Conservation (phyloP, 2,113 vertebrate genomes). For the Myodes glareolus region DNA sequence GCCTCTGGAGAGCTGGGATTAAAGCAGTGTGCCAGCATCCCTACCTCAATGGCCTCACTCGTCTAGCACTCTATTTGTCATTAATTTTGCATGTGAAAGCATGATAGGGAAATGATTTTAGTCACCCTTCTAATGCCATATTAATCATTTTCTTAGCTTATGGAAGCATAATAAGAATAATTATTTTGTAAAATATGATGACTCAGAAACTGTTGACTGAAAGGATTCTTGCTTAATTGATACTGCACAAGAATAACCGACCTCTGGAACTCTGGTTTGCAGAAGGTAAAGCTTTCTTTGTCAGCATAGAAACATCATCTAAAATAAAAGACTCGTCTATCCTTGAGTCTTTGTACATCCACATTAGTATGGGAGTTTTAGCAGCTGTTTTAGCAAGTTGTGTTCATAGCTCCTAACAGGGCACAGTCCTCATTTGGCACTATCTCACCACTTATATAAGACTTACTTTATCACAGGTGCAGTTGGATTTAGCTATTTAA, state of each 20-base stretch:
- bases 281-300: neutral
- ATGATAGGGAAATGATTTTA: neutral
- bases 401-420: neutral
- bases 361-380: neutral
- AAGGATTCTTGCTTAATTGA: neutral
- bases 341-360: neutral
- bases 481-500: slow-evolving; percentile 23
- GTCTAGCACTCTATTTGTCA: neutral
- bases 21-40: neutral
- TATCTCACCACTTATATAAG: neutral
- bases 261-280: neutral
- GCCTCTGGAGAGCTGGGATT: neutral
- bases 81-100: neutral
- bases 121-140: neutral
- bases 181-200: neutral
- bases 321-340: neutral
- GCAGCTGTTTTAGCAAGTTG: neutral
- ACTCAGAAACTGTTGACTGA: neutral
- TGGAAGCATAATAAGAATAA: neutral
- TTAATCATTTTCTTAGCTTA: neutral
- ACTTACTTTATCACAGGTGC: neutral
- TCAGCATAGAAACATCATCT: neutral
- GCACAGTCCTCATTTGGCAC: neutral
- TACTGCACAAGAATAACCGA: neutral
- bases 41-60: neutral